Evolutionary conservation across 2,888 invertebrate species (phyloP).

Genomic region (Smittia aterrima): DNA sequence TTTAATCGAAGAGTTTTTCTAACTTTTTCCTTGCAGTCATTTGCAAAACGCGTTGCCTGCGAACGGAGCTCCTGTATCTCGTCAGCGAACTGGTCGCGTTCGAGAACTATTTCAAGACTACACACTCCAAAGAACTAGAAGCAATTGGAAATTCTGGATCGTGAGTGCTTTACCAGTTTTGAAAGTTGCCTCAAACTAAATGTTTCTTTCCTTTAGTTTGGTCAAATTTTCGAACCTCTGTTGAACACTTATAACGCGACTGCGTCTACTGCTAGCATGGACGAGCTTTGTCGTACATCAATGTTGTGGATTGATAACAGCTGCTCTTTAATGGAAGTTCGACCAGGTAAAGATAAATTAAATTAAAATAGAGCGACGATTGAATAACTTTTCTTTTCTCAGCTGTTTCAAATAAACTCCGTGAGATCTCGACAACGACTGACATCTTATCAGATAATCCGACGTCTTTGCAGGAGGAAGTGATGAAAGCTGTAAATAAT

Average conservation of each 20-base stretch:
- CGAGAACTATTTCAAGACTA: slow-evolving; percentile 92
- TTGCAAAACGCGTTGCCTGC: slow-evolving; percentile 94
- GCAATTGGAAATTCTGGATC: slow-evolving; percentile 99
- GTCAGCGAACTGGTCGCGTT: slow-evolving; percentile 85
- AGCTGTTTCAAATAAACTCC: slow-evolving; percentile 90
- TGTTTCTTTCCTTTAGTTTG: slow-evolving; percentile 71
- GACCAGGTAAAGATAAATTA: slow-evolving; percentile 76
- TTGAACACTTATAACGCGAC: slow-evolving; percentile 88
- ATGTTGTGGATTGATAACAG: slow-evolving; percentile 95
- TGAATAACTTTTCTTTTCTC: slow-evolving; percentile 45
- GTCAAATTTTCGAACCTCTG: slow-evolving; percentile 84
- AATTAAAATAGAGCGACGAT: slow-evolving; percentile 23
- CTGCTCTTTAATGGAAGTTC: slow-evolving; percentile 88
- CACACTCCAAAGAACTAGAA: slow-evolving; percentile 78
- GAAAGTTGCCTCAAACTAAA: not conserved
- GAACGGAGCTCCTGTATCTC: slow-evolving; percentile 89
- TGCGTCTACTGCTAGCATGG: slow-evolving; percentile 86
- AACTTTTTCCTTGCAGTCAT: slow-evolving; percentile 61
- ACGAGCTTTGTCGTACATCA: slow-evolving; percentile 88
- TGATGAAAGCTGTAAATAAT: slow-evolving; percentile 67
- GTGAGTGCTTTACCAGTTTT: slow-evolving; percentile 65
- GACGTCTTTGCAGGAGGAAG: slow-evolving; percentile 84
- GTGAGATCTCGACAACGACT: slow-evolving; percentile 86
- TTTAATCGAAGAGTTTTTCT: not conserved
- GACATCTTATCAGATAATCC: slow-evolving; percentile 86